These are phyloP conservation scores for Morone saxatilis DNA, from an alignment of 2,113 vertebrate genomes.

Conservation along the genomic window DNA sequence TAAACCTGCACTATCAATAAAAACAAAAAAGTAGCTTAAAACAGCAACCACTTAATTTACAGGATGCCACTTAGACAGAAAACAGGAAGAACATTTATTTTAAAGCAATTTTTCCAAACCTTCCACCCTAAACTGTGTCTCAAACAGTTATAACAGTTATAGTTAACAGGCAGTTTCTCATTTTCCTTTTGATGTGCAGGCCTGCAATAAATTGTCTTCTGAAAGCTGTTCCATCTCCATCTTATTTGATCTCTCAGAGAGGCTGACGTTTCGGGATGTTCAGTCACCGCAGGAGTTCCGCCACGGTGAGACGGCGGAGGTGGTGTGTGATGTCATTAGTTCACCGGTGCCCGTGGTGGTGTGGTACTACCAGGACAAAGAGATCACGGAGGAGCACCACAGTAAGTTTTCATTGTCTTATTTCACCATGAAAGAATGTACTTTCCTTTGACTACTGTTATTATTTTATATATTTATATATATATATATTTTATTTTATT, in stretches of 20 bases:
- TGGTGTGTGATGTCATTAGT: slow-evolving; percentile 93
- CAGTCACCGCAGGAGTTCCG: slow-evolving; percentile 95
- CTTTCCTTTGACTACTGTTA: background rate
- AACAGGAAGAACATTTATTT: slow-evolving; percentile 20
- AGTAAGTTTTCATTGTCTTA: slow-evolving; percentile 86
- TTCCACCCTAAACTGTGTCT: background rate
- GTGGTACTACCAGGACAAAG: slow-evolving; percentile 94
- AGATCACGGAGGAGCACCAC: slow-evolving; percentile 91
- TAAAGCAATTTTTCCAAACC: slow-evolving; percentile 1
- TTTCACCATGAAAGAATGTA: background rate
- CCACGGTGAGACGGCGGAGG: slow-evolving; percentile 93
- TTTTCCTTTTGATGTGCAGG: slow-evolving; percentile 58
- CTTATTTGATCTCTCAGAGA: slow-evolving; percentile 86
- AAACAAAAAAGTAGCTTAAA: background rate
- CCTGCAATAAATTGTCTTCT: slow-evolving; percentile 32
- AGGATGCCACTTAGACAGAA: background rate
- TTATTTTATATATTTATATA: no score
- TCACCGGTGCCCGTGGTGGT: slow-evolving; percentile 94
- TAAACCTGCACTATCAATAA: background rate
- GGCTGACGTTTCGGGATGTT: slow-evolving; percentile 93
- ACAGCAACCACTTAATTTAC: background rate
- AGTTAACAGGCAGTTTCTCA: background rate
- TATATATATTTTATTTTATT: no score
- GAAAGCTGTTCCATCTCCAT: slow-evolving; percentile 32
- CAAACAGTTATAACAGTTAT: background rate